Evolutionary conservation across 2,888 invertebrate species (phyloP), one percentile per base, ranked within the genome.

Genomic region (Aethes cnicana): DNA sequence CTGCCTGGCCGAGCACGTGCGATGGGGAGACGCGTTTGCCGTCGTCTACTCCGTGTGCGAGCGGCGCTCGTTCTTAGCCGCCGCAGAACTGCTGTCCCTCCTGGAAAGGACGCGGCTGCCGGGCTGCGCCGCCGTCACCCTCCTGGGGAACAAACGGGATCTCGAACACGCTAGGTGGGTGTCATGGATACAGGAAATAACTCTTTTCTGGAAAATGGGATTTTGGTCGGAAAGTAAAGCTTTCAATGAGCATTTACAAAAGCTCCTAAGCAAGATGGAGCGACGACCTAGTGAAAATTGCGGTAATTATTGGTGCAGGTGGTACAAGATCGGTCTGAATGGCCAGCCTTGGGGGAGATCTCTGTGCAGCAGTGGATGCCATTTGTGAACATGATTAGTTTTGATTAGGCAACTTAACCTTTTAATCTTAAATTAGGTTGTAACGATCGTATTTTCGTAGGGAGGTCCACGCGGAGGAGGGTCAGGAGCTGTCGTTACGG

Each of bases 21-120:
- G 94, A 73, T 95, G 95, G 95, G 95, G 95, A 41, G 95, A 95
- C 71, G 95, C 95, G 9, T 95, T 95, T 81, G 94, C 95, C 28
- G 92, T 95, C 57, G 95, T 95, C 39, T 95, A 95, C 85, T 95
- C 95, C 35, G 95, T 95, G 23, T 88, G 88, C 63, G 86, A 86
- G 60, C 72, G 88, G 8, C 79, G 88, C 2, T 85, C 88, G 1
- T 88, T 88, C 65, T 66, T 93, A 59, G 94, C 94, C 62, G 95
- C 95, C 0, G 92, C 94, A 28, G 93, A 94, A 68, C 90, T 94
- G 39, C 84, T 95, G 57, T 93, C 94, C 43, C 91, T 94, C 62
- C 84, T 95, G 62, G 92, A 93, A 55, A 91, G 94, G 71, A 91
- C 94, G 44, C 92, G 95, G 68, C 87, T 95, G 62, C 94, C 95